Evolutionary conservation across 2,797 vertebrate genomes (phyloP).

Genomic region (Varecia variegata): DNA sequence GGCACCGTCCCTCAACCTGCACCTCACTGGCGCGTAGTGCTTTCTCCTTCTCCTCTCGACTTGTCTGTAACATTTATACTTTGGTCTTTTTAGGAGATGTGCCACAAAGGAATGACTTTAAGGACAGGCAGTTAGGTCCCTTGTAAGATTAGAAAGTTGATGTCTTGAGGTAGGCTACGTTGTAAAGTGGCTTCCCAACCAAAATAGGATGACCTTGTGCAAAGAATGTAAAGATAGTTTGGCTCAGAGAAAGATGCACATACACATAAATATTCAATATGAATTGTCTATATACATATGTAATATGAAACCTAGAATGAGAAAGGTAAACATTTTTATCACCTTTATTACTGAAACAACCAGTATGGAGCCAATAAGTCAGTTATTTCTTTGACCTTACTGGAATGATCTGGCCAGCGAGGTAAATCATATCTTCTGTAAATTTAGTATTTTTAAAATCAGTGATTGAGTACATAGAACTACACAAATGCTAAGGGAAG

Average conservation of each 20-base stretch:
- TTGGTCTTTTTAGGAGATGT: slow-evolving; percentile 6
- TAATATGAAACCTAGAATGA: background rate
- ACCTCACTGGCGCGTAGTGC: too few species aligned
- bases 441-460: slow-evolving; percentile 4
- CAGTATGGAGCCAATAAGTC: background rate
- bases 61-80: background rate
- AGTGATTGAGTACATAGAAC: background rate
- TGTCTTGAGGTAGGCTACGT: background rate
- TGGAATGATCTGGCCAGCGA: background rate
- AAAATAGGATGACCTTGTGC: background rate
- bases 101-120: background rate
- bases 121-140: background rate
- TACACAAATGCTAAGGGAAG: background rate
- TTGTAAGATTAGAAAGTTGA: background rate
- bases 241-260: background rate
- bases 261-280: background rate
- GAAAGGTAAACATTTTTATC: background rate
- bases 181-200: background rate
- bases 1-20: background rate
- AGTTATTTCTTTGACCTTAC: background rate
- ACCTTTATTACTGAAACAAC: background rate
- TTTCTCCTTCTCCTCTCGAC: background rate
- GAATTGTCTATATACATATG: background rate
- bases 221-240: background rate
- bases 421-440: background rate